phyloP scores from a whole-genome alignment of 2,113 vertebrate species.

The Aleadryas rufinucha region DNA sequence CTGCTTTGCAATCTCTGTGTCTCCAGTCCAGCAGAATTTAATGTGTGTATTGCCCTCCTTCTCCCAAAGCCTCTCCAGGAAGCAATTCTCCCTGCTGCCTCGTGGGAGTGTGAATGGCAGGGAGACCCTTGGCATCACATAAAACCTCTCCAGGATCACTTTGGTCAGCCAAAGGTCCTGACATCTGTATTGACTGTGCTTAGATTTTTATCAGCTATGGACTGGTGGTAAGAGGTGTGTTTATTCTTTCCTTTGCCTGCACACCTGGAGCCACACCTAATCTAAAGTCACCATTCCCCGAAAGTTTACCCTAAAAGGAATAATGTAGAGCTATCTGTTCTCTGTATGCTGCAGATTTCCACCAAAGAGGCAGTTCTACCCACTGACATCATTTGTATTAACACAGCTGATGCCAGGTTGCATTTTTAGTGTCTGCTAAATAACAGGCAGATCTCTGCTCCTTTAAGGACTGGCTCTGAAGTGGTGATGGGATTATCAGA shows the following conservation, averaged over 20 bases:
- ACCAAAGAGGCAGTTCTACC: neutral
- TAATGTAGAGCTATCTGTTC: neutral
- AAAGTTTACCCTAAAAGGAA: neutral
- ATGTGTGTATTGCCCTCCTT: neutral
- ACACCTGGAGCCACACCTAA: neutral
- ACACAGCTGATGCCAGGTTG: neutral
- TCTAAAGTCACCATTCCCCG: neutral
- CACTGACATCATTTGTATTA: neutral
- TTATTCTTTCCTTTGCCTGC: neutral
- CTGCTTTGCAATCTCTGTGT: neutral
- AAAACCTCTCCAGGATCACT: neutral
- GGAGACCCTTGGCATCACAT: neutral
- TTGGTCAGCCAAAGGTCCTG: neutral
- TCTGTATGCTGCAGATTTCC: neutral
- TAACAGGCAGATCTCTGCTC: neutral
- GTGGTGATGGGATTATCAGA: neutral
- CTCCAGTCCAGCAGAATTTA: neutral
- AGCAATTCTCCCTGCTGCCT: neutral
- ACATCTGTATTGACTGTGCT: fast-evolving
- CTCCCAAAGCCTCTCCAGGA: neutral
- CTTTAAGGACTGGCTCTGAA: neutral
- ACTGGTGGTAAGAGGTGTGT: neutral
- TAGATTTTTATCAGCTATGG: neutral
- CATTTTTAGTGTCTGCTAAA: neutral
- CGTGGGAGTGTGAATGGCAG: neutral